Evolutionary conservation across 2,113 vertebrate genomes (phyloP), one percentile per base, ranked within the genome.

Genomic region (Pluvialis apricaria): DNA sequence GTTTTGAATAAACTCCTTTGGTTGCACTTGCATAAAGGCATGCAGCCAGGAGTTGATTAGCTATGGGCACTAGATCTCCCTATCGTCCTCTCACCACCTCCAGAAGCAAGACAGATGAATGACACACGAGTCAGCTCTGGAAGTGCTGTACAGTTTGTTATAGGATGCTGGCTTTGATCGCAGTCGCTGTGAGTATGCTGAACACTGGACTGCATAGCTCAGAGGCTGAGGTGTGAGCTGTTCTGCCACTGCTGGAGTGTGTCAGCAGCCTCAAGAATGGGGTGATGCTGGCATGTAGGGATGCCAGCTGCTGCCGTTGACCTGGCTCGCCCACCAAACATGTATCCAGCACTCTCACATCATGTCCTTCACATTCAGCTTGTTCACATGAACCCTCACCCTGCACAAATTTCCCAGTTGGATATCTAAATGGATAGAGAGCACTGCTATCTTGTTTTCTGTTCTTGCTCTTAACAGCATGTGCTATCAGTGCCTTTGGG

Each of bases 151-250:
- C 60, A 55, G 13, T 0, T 2, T 28, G 11, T 45, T 60, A 21
- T 2, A 2, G 49, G 21, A 42, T 38, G 2, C 20, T 58, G 66
- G 10, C 42, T 86, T 58, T 83, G 19, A 51, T 61, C 25, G 51
- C 51, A 2, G 11, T n/a, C 62, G 20, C 64, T n/a, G 1, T 2
- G 20, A 15, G 19, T 31, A 49, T 65, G 11, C 72, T 38, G n/a
- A 84, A 18, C n/a, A 12, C 38, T 0, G 0, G 22, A 13, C 44
- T 1, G 18, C 2, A 5, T 24, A 44, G 20, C 58, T 60, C 0
- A 0, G 42, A 45, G n/a, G 52, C n/a, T 40, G 52, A 64, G 25
- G 5, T 24, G 24, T 20, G 80, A 76, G 42, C 57, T 4, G 0
- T 20, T 73, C 26, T 68, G 47, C 47, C n/a, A 7, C 38, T 0